Percentiles rank a stretch among this genome's conserved stretches.
phyloP scores from a whole-genome alignment of 37 sponge, comb jelly and placozoan genomes.

The Agelas oroides region DNA sequence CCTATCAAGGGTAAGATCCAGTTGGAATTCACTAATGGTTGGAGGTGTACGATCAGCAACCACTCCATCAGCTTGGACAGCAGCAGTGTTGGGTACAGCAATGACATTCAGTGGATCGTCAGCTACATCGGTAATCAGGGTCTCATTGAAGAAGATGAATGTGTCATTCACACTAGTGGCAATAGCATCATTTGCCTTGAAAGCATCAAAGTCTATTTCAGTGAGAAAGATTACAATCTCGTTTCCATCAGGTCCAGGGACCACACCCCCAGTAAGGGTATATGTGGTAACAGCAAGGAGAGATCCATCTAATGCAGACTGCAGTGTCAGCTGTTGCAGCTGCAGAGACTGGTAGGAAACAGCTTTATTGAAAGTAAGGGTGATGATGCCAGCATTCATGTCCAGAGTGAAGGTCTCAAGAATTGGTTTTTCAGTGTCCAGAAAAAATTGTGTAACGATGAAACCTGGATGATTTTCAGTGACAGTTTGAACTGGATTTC shows the following conservation, averaged over 20 bases:
- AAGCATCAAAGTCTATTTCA: constrained; percentile 58
- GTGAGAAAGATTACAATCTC: constrained; percentile 48
- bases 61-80: constrained; percentile 37
- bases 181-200: constrained; percentile 74
- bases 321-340: constrained; percentile 57
- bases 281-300: constrained; percentile 2
- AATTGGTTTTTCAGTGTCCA: constrained; percentile 67
- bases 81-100: constrained; percentile 25
- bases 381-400: constrained; percentile 68
- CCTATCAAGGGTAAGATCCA: constrained; percentile 71
- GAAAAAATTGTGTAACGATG: constrained; percentile 51
- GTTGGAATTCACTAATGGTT: constrained; percentile 62
- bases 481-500: constrained; percentile 43
- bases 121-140: constrained; percentile 69
- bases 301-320: constrained; percentile 32
- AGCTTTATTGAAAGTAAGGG: constrained; percentile 85
- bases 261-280: constrained; percentile 70
- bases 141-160: constrained; percentile 62
- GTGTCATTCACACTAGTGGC: constrained; percentile 61
- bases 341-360: constrained; percentile 50
- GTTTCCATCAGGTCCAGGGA: constrained; percentile 12
- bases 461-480: constrained; percentile 40
- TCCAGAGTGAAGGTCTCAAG: constrained; percentile 76
- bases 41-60: constrained; percentile 72
- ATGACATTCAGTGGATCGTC: constrained; percentile 46